phyloP scores from a whole-genome alignment of 1,140 invertebrate genomes.

The Drosophila ananassae region DNA sequence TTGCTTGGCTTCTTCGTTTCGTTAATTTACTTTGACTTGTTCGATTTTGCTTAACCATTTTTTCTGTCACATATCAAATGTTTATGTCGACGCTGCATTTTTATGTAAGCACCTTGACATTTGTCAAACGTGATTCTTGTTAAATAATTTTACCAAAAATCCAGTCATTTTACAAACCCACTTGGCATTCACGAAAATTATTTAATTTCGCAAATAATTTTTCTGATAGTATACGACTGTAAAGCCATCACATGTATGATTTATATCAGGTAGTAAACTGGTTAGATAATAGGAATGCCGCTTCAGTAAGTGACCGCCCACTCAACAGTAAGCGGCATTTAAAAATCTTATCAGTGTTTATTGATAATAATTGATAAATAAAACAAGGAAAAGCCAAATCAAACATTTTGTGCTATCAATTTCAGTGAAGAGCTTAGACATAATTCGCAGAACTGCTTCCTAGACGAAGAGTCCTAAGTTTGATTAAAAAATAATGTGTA shows the following conservation, averaged over 20 bases:
- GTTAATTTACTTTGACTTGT: not conserved
- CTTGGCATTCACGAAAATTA: not conserved
- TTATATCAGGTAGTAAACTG: conserved; percentile 27
- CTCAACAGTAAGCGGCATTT: conserved; percentile 10
- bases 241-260: conserved; percentile 5
- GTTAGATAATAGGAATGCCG: conserved; percentile 11
- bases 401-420: conserved; percentile 11
- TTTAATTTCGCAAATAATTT: conserved; percentile 15
- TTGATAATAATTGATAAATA: conserved; percentile 45
- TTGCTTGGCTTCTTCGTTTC: conserved; percentile 28
- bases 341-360: conserved; percentile 52
- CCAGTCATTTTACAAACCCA: not conserved
- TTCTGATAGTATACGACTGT: not conserved
- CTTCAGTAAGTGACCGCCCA: conserved; percentile 16
- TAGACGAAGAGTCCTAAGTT: not conserved
- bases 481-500: conserved; percentile 19
- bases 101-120: conserved; percentile 54
- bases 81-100: conserved; percentile 28
- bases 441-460: conserved; percentile 17
- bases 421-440: not conserved
- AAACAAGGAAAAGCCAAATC: conserved; percentile 1
- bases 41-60: conserved; percentile 7
- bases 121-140: conserved; percentile 52
- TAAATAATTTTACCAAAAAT: conserved; percentile 15
- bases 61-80: conserved; percentile 13